Conservation (phyloP, 92 coral and sea anemone genomes). For the Epizoanthus ramosus region DNA sequence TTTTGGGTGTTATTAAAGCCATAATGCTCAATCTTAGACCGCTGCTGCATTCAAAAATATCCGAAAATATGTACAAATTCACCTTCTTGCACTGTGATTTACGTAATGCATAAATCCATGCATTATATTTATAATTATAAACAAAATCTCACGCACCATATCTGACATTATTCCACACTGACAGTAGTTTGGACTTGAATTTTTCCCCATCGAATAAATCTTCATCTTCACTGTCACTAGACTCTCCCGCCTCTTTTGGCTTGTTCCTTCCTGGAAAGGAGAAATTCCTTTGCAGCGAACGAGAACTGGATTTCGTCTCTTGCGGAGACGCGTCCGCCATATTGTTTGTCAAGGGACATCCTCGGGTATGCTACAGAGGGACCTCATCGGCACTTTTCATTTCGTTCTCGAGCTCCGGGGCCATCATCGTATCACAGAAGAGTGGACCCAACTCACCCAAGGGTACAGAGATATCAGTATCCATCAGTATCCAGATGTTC, state of each 20-base stretch:
- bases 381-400: background rate
- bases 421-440: too few species aligned
- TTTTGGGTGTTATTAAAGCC: background rate
- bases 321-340: slow-evolving; percentile 45
- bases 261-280: slow-evolving; percentile 46
- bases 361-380: background rate
- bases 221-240: slow-evolving; percentile 82
- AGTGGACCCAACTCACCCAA: too few species aligned
- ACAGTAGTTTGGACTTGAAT: slow-evolving; percentile 74
- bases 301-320: background rate
- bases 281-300: slow-evolving; percentile 19
- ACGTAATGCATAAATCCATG: background rate
- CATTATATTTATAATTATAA: too few species aligned
- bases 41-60: background rate
- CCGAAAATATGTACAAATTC: background rate
- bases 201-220: slow-evolving; percentile 93
- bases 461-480: too few species aligned
- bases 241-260: slow-evolving; percentile 65
- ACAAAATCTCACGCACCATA: slow-evolving; percentile 63
- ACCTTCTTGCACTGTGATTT: too few species aligned
- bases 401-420: too few species aligned
- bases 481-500: too few species aligned
- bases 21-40: too few species aligned
- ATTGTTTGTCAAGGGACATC: slow-evolving; percentile 15
- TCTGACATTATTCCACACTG: slow-evolving; percentile 93